Evolutionary conservation across 2,113 vertebrate species (phyloP).

Genomic region (Brachirus orientalis): DNA sequence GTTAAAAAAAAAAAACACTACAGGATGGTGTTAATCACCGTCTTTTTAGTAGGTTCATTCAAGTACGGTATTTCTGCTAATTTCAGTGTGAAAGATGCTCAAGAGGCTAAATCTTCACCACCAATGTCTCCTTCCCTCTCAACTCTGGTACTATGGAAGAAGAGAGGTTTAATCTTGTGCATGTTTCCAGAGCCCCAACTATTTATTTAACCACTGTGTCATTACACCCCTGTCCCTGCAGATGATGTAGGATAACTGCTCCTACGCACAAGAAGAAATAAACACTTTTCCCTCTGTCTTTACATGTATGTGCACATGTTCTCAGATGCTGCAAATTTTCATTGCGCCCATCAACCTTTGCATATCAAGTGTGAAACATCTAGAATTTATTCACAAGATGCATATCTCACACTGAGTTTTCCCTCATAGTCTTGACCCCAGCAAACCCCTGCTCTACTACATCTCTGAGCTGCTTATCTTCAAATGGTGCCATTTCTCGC

Average conservation of each 20-base stretch:
- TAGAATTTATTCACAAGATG: constrained; percentile 50
- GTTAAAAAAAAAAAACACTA: too few relatives aligned
- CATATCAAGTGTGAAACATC: constrained; percentile 51
- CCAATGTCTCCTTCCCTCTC: constrained; percentile 28
- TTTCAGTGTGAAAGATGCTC: too few relatives aligned
- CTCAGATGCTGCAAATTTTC: constrained; percentile 30
- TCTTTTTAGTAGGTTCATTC: too few relatives aligned
- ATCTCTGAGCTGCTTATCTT: constrained; percentile 63
- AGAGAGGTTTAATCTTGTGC: background rate
- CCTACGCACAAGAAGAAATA: constrained; percentile 33
- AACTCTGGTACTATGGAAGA: background rate
- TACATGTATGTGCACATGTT: constrained; percentile 10
- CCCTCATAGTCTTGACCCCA: constrained; percentile 9
- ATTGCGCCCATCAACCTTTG: constrained; percentile 44
- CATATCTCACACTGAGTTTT: constrained; percentile 41
- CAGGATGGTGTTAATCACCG: too few relatives aligned
- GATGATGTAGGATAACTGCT: constrained; percentile 31
- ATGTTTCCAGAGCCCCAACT: background rate
- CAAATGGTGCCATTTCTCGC: constrained; percentile 52
- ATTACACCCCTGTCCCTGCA: constrained; percentile 32
- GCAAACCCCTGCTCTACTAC: constrained; percentile 19
- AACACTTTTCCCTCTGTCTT: constrained; percentile 39
- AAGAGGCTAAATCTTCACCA: background rate
- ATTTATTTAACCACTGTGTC: constrained; percentile 53
- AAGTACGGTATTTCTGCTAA: too few relatives aligned